Conservation (phyloP, 2,888 invertebrate genomes). For the Drosophila paramelanica region DNA sequence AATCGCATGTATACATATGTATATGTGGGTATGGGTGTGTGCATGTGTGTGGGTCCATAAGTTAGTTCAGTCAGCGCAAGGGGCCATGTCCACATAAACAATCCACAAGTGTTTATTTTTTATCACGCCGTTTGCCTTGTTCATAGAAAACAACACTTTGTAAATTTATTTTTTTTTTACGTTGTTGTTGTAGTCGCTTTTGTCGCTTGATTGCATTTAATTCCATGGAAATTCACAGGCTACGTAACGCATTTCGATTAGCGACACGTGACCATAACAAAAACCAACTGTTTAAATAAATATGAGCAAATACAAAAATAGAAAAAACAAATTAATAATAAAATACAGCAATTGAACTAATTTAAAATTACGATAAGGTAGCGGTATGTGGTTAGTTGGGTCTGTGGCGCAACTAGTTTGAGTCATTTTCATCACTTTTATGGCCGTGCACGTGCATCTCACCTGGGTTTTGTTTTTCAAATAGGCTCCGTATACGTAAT, state of each 20-base stretch:
- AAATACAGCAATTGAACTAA: conserved; percentile 21
- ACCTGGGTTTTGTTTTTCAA: conserved; percentile 9
- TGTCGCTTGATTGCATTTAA: conserved; percentile 55
- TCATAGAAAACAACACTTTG: conserved; percentile 25
- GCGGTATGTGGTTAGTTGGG: not conserved
- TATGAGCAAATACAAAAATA: conserved; percentile 19
- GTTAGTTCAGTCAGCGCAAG: conserved; percentile 16
- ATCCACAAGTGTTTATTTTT: conserved; percentile 58
- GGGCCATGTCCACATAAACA: conserved; percentile 46
- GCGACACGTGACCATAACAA: conserved; percentile 66
- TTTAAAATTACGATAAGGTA: conserved; percentile 34
- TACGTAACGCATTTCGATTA: conserved; percentile 65
- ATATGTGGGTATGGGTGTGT: not conserved
- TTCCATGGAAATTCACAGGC: conserved; percentile 63
- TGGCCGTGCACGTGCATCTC: conserved; percentile 56
- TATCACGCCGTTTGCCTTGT: conserved; percentile 38
- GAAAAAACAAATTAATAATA: conserved; percentile 22
- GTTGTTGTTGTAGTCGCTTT: conserved; percentile 16
- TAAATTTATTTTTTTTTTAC: conserved; percentile 14
- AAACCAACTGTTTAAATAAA: conserved; percentile 26
- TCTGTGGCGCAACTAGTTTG: conserved; percentile 20
- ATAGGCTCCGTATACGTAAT: conserved; percentile 48
- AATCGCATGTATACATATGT: conserved; percentile 7
- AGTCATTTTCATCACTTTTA: conserved; percentile 26
- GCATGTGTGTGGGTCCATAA: conserved; percentile 1